Evolutionary conservation across 2,888 invertebrate species (phyloP).

Genomic region (Napeogenes inachia): DNA sequence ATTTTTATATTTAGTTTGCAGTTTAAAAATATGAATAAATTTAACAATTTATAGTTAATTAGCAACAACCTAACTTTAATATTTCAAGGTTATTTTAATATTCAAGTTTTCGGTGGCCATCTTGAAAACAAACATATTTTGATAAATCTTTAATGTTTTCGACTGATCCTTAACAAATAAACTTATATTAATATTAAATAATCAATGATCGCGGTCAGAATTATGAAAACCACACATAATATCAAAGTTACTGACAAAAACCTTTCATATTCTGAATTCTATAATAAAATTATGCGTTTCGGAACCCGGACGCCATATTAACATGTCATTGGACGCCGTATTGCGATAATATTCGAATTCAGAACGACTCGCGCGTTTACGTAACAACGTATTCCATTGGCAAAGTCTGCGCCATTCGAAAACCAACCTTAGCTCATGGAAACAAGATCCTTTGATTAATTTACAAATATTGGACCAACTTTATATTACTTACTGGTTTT

Average conservation of each 20-base stretch:
- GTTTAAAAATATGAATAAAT: too few relatives aligned
- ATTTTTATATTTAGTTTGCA: too few relatives aligned
- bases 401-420: slow-evolving; percentile 22
- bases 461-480: slow-evolving; percentile 30
- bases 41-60: too few relatives aligned
- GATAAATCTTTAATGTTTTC: too few relatives aligned
- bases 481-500: slow-evolving; percentile 58
- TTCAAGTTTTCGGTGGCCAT: too few relatives aligned
- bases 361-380: slow-evolving; percentile 47
- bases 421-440: slow-evolving; percentile 34
- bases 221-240: slow-evolving; percentile 4
- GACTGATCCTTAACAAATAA: too few relatives aligned
- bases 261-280: slow-evolving; percentile 28
- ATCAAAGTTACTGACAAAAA: slow-evolving; percentile 14
- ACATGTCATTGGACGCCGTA: slow-evolving; percentile 74
- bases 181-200: too few relatives aligned
- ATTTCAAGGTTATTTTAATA: too few relatives aligned
- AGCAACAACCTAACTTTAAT: too few relatives aligned
- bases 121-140: too few relatives aligned
- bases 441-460: slow-evolving; percentile 12
- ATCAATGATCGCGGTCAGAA: too few relatives aligned
- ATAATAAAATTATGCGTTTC: slow-evolving; percentile 72
- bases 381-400: slow-evolving; percentile 14
- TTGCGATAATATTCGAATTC: slow-evolving; percentile 69
- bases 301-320: slow-evolving; percentile 61